Evolutionary conservation across 2,888 invertebrate species (phyloP), one percentile per base, ranked within the genome.

Genomic region (Lycaena phlaeas): DNA sequence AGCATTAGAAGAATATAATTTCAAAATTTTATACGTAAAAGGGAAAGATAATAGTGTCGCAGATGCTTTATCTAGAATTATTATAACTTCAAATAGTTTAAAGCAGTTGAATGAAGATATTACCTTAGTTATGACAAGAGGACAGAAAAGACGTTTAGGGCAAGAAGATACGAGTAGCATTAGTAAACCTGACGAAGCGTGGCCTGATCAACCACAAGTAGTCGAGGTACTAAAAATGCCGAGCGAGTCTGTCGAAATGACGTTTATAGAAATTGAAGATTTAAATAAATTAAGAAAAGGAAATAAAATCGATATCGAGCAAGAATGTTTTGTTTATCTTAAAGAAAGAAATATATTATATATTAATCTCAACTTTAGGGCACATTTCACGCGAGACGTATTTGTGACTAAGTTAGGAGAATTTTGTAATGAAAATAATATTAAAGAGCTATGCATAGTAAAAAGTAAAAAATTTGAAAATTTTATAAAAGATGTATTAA

Each of bases 141-240:
- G 17, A 9, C 30, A 17, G n/a, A 31, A 36, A 27, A n/a, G 27
- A 36, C 18, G 27, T 14, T 40, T 15, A 26, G 17, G 27, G 27
- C n/a, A n/a, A n/a, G n/a, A n/a, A n/a, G n/a, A n/a, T n/a, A n/a
- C n/a, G n/a, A n/a, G n/a, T n/a, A n/a, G n/a, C n/a, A n/a, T n/a
- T n/a, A n/a, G n/a, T n/a, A n/a, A n/a, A n/a, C n/a, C n/a, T n/a
- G n/a, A n/a, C n/a, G n/a, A 42, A 27, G 22, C 38, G 14, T 25
- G 42, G 42, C 25, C 38, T 42, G 45, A 42, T 42, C 45, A 42
- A 30, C 45, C 42, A 38, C 40, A 31, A 38, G 17, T 42, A 29
- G 40, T 45, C 14, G 42, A 42, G 29, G 26, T 42, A 30, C 14
- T 31, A 37, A 44, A 36, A 12, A 44, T 40, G 29, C 46, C 43